Base-by-base conservation (phyloP, 2,888 invertebrate genomes). In the Pimpla rufipes region DNA sequence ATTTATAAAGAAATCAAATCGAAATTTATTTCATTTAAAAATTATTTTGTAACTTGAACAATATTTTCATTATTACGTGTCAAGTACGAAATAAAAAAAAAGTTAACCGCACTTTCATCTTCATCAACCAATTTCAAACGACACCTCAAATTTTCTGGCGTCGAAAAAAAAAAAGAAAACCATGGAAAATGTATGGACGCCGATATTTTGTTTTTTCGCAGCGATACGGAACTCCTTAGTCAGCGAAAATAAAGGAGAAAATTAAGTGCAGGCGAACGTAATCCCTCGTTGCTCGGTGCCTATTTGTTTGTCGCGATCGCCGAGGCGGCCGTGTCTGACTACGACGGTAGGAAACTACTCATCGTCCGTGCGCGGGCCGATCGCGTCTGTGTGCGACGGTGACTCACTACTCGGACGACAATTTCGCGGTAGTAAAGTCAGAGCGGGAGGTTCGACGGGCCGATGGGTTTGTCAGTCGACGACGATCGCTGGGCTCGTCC, bases 331-430 rank as follows among this genome's bases (percentile, higher is more conserved):
- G 52, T 52, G 52, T 40, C 64, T 23, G 64, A 64, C 64, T 11
- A 64, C 64, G 29, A 37, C 67, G 47, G 67, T 47, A 11, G 16
- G 16, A 29, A 52, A 68, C 50, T 68, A 68, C 68, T 68, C 68
- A 68, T 50, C 68, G 68, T 52, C 50, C 35, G 16, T 18, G 16
- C 4, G 10, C 50, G 8, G n/a, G 5, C 13, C 5, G 5, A 13
- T 35, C 10, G 29, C 35, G 18, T 35, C 47, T 50, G 35, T 37
- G 68, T 68, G 35, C 47, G 50, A 68, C 66, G 35, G 35, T 68
- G 68, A 68, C 18, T 68, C 68, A 68, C n/a, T 21, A 50, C 68
- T 50, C 68, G 23, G 35, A 68, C 68, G 35, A 68, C 68, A 16
- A 37, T 52, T 68, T 68, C 68, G 68, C 68, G n/a, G n/a, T n/a